These are phyloP conservation scores for Sinhomidia bicolor DNA, from an alignment of 2,888 invertebrate species.

Conservation along the genomic window DNA sequence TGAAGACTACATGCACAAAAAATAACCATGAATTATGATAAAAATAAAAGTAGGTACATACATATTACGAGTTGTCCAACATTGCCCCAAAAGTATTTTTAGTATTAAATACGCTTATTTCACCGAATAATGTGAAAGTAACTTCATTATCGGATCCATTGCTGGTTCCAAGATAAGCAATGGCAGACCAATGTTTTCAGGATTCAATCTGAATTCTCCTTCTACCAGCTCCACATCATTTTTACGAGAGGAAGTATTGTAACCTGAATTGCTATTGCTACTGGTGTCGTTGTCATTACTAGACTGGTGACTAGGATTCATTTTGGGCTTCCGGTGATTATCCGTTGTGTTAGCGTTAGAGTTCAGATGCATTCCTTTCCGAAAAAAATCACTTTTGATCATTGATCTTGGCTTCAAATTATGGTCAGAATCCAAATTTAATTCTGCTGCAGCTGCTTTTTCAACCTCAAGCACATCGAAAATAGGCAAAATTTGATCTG, in stretches of 20 bases:
- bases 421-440: no score
- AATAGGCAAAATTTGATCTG: no score
- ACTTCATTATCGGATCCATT: conserved; percentile 23
- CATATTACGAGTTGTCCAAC: no score
- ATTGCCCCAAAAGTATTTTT: background rate
- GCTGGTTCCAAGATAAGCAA: conserved; percentile 27
- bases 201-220: background rate
- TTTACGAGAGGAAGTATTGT: no score
- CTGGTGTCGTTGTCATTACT: background rate
- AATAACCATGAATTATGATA: no score
- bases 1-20: no score
- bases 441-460: no score
- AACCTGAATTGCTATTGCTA: background rate
- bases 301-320: no score
- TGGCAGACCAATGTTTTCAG: conserved; percentile 40
- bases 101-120: background rate
- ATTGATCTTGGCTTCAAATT: background rate
- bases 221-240: background rate
- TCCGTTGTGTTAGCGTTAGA: background rate
- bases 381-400: background rate
- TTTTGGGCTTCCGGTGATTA: no score
- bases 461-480: no score
- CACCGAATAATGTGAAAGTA: background rate
- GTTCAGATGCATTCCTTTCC: conserved; percentile 2
- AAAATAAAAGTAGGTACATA: no score